Evolutionary conservation across 2,888 invertebrate species (phyloP).

Genomic region (Steinernema scapterisci): DNA sequence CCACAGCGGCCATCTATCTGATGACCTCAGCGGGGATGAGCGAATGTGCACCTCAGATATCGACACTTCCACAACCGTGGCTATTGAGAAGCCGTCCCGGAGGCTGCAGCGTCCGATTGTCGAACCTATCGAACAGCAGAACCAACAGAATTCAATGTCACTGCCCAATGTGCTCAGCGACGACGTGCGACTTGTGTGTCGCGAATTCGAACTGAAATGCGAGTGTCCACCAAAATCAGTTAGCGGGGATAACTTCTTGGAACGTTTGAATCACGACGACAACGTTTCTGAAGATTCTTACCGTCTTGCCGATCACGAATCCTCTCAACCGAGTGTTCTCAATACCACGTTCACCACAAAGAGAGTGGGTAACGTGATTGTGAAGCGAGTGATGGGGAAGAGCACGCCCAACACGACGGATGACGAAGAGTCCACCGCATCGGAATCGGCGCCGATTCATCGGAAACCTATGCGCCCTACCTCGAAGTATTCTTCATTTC

Average conservation of each 20-base stretch:
- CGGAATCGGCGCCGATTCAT: conserved; percentile 2
- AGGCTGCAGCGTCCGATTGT: not conserved
- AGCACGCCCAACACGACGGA: conserved; percentile 49
- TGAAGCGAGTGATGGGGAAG: conserved; percentile 55
- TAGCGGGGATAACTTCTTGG: conserved; percentile 63
- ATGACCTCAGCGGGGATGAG: conserved; percentile 23
- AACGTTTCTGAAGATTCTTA: conserved; percentile 65
- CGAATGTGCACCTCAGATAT: conserved; percentile 30
- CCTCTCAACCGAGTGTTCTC: conserved; percentile 51
- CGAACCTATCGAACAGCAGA: conserved; percentile 18
- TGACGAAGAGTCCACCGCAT: conserved; percentile 44
- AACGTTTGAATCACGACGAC: conserved; percentile 52
- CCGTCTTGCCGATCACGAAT: conserved; percentile 56
- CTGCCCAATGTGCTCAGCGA: conserved; percentile 64
- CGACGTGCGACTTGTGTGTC: conserved; percentile 55
- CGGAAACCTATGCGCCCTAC: conserved; percentile 12
- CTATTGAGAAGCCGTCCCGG: not conserved
- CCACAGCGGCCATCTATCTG: conserved; percentile 17
- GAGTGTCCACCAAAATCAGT: conserved; percentile 55
- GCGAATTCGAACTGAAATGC: conserved; percentile 43
- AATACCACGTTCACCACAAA: conserved; percentile 61
- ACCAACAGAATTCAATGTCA: conserved; percentile 48
- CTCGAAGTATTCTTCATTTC: conserved; percentile 39
- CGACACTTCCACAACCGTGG: not conserved
- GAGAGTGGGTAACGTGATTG: conserved; percentile 60